These are phyloP conservation scores for Meandrusa payeni DNA, from an alignment of 2,888 invertebrate species.

Conservation along the genomic window DNA sequence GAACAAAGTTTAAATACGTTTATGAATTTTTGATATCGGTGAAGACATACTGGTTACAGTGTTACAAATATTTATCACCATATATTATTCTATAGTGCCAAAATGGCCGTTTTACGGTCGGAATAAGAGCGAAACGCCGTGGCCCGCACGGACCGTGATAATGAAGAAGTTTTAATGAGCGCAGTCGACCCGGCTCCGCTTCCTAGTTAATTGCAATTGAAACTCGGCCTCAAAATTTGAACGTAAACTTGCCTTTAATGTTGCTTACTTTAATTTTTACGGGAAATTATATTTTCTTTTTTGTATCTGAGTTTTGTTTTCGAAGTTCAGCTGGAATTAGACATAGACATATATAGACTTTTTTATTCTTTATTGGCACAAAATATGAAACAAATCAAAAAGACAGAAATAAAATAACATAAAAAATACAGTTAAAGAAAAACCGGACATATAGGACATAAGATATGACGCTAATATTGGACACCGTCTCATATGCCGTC, in stretches of 20 bases:
- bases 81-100: not conserved
- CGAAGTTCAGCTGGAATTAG: not conserved
- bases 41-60: not conserved
- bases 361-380: not conserved
- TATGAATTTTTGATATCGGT: not conserved
- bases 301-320: not conserved
- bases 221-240: slow-evolving; percentile 22
- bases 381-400: too few species aligned
- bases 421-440: too few species aligned
- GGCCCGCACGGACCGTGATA: slow-evolving; percentile 14
- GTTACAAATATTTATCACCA: slow-evolving; percentile 13
- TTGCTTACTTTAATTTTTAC: slow-evolving; percentile 14
- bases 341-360: not conserved
- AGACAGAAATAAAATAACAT: too few species aligned
- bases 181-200: slow-evolving; percentile 22
- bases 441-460: too few species aligned
- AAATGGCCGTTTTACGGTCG: slow-evolving; percentile 9
- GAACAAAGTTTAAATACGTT: too few species aligned
- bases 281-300: slow-evolving; percentile 1
- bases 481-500: too few species aligned
- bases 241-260: slow-evolving; percentile 18
- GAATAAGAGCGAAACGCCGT: not conserved
- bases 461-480: too few species aligned
- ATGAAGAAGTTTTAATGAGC: slow-evolving; percentile 26
- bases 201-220: slow-evolving; percentile 24